These are phyloP conservation scores for Odontophorus gujanensis DNA, from an alignment of 2,113 vertebrate genomes.

Conservation along the genomic window DNA sequence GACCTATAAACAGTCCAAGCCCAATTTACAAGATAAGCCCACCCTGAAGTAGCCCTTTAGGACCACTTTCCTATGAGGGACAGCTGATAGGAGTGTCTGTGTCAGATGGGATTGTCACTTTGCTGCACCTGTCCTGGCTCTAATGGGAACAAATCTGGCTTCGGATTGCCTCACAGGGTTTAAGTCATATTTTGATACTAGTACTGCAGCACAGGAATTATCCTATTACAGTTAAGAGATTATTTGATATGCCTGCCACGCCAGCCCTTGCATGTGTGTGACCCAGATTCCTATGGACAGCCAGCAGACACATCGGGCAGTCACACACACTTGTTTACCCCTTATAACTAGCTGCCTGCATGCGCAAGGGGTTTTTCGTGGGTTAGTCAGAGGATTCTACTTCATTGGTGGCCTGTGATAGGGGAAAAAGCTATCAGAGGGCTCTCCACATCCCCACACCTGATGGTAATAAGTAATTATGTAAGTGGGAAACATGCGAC, in stretches of 20 bases:
- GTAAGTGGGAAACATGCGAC: not conserved
- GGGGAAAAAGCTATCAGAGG: not conserved
- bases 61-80: not conserved
- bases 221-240: conserved; percentile 52
- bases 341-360: not conserved
- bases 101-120: not conserved
- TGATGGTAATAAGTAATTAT: not conserved
- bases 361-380: not conserved
- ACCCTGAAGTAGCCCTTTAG: not conserved
- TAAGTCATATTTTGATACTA: conserved; percentile 46
- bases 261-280: not conserved
- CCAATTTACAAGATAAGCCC: not conserved
- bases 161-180: conserved; percentile 8
- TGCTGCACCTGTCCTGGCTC: not conserved
- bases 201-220: conserved; percentile 20
- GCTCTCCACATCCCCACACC: not conserved
- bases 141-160: conserved; percentile 30
- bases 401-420: not conserved
- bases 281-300: conserved; percentile 23
- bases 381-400: not conserved
- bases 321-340: not conserved
- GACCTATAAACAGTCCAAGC: conserved; percentile 5
- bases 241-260: conserved; percentile 2
- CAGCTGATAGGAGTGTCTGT: accelerated
- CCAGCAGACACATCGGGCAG: not conserved